Percentiles rank a stretch among this genome's conserved stretches.
Conservation (phyloP, 2,888 invertebrate species). For the Chrysolina oricalcia region DNA sequence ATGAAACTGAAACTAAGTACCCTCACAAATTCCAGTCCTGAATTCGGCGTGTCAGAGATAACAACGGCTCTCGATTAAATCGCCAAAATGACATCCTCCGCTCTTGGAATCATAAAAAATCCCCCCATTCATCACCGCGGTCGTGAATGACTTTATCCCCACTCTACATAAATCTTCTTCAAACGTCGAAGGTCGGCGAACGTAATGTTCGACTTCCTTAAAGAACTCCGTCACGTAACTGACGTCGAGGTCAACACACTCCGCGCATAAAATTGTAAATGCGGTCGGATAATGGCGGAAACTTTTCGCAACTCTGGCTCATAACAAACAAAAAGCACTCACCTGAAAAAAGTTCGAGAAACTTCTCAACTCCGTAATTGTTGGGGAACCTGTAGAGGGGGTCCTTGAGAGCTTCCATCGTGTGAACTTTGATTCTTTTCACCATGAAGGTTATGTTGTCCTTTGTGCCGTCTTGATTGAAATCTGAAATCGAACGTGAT, state of each 20-base stretch:
- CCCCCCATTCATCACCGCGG: not conserved
- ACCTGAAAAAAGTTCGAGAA: constrained; percentile 97
- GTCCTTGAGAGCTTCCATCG: constrained; percentile 87
- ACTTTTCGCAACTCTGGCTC: constrained; percentile 2
- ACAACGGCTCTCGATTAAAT: too few species aligned
- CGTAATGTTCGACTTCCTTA: not conserved
- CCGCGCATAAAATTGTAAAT: constrained; percentile 1
- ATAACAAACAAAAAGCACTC: constrained; percentile 63
- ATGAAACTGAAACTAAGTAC: too few species aligned
- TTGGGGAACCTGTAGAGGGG: constrained; percentile 92
- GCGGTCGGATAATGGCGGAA: not conserved
- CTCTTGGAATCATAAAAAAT: not conserved
- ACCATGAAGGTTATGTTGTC: constrained; percentile 97
- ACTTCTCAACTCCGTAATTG: constrained; percentile 98
- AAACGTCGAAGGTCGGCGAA: not conserved
- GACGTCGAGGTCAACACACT: constrained; percentile 5
- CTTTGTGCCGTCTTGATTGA: constrained; percentile 92
- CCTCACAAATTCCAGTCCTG: too few species aligned
- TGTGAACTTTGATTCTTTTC: constrained; percentile 95
- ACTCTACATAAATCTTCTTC: not conserved
- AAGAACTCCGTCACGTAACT: not conserved
- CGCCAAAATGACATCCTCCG: too few species aligned
- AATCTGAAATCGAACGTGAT: constrained; percentile 78
- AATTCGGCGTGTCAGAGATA: too few species aligned
- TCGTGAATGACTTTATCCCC: not conserved